Conservation (phyloP, 2,888 invertebrate species). For the Oxyscelio sp. region DNA sequence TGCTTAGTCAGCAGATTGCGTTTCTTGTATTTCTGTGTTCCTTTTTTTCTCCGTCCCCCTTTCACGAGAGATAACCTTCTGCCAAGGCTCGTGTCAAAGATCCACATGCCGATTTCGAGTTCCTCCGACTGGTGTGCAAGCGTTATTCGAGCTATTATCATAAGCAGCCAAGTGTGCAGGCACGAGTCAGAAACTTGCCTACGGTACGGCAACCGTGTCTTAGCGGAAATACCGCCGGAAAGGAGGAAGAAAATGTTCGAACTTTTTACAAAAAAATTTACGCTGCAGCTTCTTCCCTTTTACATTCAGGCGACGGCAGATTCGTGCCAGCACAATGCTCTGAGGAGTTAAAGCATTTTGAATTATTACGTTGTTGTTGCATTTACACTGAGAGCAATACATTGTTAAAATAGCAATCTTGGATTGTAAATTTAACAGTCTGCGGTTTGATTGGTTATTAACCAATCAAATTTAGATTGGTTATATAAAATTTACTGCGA, state of each 20-base stretch:
- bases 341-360: too few relatives aligned
- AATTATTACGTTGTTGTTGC: too few relatives aligned
- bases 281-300: too few relatives aligned
- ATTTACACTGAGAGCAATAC: too few relatives aligned
- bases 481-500: too few relatives aligned
- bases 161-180: slow-evolving; percentile 84
- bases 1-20: slow-evolving; percentile 42
- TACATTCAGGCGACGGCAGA: too few relatives aligned
- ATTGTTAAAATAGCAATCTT: too few relatives aligned
- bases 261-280: slow-evolving; percentile 66
- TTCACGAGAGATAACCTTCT: slow-evolving; percentile 59
- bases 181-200: slow-evolving; percentile 82
- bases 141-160: slow-evolving; percentile 83
- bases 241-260: slow-evolving; percentile 58
- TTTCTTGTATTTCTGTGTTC: slow-evolving; percentile 40
- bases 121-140: slow-evolving; percentile 74
- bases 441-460: too few relatives aligned
- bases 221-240: slow-evolving; percentile 68
- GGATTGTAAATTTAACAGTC: too few relatives aligned
- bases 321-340: too few relatives aligned
- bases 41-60: slow-evolving; percentile 20
- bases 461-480: too few relatives aligned
- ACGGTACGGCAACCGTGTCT: slow-evolving; percentile 71
- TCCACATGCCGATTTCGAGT: slow-evolving; percentile 63
- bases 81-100: slow-evolving; percentile 68